Conservation (phyloP, 2,888 invertebrate genomes). For the Geotrupes spiniger region DNA sequence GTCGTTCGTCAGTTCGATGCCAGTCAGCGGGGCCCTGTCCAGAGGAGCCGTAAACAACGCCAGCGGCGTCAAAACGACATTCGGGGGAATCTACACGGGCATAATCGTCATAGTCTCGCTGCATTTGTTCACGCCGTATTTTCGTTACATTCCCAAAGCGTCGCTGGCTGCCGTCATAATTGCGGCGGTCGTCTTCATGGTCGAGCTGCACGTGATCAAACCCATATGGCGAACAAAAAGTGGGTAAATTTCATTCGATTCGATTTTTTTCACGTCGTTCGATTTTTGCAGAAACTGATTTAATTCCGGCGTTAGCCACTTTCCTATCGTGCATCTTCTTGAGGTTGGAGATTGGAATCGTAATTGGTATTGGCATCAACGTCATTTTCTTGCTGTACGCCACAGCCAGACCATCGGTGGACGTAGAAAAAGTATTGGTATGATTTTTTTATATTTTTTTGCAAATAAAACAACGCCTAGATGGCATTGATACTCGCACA, state of each 20-base stretch:
- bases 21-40: conserved; percentile 61
- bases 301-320: conserved; percentile 63
- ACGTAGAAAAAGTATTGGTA: conserved; percentile 57
- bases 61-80: conserved; percentile 67
- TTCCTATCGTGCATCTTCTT: conserved; percentile 64
- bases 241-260: conserved; percentile 38
- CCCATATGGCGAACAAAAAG: conserved; percentile 67
- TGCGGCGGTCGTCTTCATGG: conserved; percentile 68
- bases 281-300: conserved; percentile 60
- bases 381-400: conserved; percentile 61
- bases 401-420: conserved; percentile 61
- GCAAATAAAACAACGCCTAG: too few species aligned
- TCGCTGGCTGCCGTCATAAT: conserved; percentile 70
- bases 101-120: conserved; percentile 53
- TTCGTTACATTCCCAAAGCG: conserved; percentile 63
- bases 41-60: conserved; percentile 69
- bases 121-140: conserved; percentile 65
- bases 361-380: conserved; percentile 62
- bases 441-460: too few species aligned
- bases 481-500: too few species aligned
- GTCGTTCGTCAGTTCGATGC: conserved; percentile 67
- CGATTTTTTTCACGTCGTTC: neutral
- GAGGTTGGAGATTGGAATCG: conserved; percentile 66
- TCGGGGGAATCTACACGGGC: conserved; percentile 65
- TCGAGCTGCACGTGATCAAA: conserved; percentile 61